Percentiles rank a stretch among this genome's conserved stretches.
phyloP scores from a whole-genome alignment of 2,113 vertebrate genomes.

The Agapornis roseicollis region DNA sequence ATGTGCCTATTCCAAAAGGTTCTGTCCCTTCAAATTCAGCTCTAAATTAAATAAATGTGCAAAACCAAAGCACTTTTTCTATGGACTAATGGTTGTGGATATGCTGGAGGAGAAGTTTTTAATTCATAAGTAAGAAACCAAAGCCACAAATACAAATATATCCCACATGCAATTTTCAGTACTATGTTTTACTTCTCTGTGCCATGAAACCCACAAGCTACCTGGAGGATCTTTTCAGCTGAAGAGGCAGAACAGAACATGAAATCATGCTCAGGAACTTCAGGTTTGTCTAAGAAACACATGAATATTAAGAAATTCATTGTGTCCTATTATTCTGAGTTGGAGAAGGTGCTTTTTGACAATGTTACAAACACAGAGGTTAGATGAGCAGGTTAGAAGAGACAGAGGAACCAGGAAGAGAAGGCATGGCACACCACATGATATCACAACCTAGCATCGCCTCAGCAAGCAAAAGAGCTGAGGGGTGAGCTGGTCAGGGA shows the following conservation, averaged over 20 bases:
- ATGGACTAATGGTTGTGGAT: not conserved
- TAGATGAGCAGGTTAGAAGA: not conserved
- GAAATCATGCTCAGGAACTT: not conserved
- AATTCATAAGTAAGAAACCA: not conserved
- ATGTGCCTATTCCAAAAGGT: not conserved
- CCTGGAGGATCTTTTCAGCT: not conserved
- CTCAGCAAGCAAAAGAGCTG: not conserved
- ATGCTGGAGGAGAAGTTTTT: not conserved
- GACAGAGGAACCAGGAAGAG: not conserved
- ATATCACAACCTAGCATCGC: not conserved
- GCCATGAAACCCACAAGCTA: not conserved
- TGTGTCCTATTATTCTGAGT: not conserved
- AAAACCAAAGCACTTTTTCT: not conserved
- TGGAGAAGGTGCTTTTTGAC: not conserved
- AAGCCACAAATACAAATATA: not conserved
- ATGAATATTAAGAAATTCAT: not conserved
- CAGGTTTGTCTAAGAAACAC: not conserved
- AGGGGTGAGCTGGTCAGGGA: not conserved
- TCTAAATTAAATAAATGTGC: not conserved
- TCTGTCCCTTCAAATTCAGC: not conserved
- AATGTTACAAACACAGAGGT: accelerated
- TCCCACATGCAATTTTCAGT: not conserved
- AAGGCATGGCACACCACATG: not conserved
- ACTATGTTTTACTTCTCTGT: not conserved
- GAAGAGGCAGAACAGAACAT: not conserved